A percentile compares a stretch with the other conserved stretches of the same genome.
Conservation (phyloP, 2,797 vertebrate genomes). For the Lacerta viridis region DNA sequence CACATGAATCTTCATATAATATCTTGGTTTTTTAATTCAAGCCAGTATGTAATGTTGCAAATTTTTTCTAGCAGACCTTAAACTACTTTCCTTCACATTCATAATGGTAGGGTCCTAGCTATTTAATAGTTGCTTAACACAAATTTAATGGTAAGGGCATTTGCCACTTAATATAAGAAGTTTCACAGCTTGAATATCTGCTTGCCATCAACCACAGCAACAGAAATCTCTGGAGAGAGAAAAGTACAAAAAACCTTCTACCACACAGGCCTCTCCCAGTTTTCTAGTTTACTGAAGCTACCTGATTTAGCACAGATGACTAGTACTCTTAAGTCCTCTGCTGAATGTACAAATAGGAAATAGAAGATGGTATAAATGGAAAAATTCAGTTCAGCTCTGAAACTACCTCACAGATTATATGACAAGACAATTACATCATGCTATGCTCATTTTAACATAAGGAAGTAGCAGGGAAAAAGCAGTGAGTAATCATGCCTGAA, state of each 20-base stretch:
- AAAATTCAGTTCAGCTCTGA: constrained; percentile 7
- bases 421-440: constrained; percentile 52
- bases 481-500: constrained; percentile 21
- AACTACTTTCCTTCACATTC: neutral
- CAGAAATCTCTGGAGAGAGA: neutral
- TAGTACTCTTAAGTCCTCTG: neutral
- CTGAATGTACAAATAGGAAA: constrained; percentile 15
- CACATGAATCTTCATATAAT: no score
- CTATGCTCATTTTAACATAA: constrained; percentile 30
- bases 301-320: neutral
- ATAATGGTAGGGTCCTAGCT: no score
- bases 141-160: neutral
- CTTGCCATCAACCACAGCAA: neutral
- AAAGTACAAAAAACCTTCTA: neutral
- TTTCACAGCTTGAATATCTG: neutral
- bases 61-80: neutral
- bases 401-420: neutral
- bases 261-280: neutral
- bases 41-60: neutral
- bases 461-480: constrained; percentile 47
- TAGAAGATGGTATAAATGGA: neutral
- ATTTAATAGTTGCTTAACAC: neutral
- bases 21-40: neutral
- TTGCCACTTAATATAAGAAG: neutral
- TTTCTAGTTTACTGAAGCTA: neutral